Conservation (phyloP, 2,797 vertebrate species). For the Bryconaethiops microstoma region DNA sequence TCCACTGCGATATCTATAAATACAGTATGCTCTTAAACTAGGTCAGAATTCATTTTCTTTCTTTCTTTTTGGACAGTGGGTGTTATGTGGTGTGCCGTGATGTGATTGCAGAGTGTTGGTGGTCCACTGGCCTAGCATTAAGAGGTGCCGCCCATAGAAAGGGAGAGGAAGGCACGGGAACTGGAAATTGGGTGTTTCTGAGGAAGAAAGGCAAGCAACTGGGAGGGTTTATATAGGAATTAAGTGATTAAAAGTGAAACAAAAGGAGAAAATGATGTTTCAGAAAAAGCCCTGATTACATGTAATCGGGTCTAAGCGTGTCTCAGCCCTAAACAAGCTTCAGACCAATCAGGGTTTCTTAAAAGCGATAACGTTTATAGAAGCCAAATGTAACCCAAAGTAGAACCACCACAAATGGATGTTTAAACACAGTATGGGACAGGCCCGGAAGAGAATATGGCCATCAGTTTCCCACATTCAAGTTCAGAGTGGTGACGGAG, state of each 20-base stretch:
- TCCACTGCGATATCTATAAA: not conserved
- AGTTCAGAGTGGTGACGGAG: slow-evolving; percentile 17
- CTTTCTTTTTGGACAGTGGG: not conserved
- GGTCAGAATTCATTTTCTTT: not conserved
- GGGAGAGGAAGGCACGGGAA: slow-evolving; percentile 61
- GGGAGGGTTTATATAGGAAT: slow-evolving; percentile 61
- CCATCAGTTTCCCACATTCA: slow-evolving; percentile 30
- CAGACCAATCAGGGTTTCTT: slow-evolving; percentile 42
- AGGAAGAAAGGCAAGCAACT: slow-evolving; percentile 55
- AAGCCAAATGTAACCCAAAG: slow-evolving; percentile 42
- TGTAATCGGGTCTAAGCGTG: slow-evolving; percentile 57
- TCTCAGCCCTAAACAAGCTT: slow-evolving; percentile 67
- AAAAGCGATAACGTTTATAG: slow-evolving; percentile 42
- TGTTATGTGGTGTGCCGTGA: slow-evolving; percentile 56
- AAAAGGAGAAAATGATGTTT: slow-evolving; percentile 39
- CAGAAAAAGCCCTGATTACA: slow-evolving; percentile 56
- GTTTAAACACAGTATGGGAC: slow-evolving; percentile 49
- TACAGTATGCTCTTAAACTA: not conserved
- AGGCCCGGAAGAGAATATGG: slow-evolving; percentile 46
- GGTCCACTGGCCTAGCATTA: slow-evolving; percentile 63
- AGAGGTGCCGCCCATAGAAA: slow-evolving; percentile 67
- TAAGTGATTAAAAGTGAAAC: slow-evolving; percentile 67
- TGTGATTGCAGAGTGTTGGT: slow-evolving; percentile 67
- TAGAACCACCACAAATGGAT: slow-evolving; percentile 51
- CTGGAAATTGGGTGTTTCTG: slow-evolving; percentile 61